A percentile compares a stretch with the other conserved stretches of the same genome.
These are phyloP conservation scores for Pollenia labialis DNA, from an alignment of 2,888 invertebrate species.

Conservation along the genomic window DNA sequence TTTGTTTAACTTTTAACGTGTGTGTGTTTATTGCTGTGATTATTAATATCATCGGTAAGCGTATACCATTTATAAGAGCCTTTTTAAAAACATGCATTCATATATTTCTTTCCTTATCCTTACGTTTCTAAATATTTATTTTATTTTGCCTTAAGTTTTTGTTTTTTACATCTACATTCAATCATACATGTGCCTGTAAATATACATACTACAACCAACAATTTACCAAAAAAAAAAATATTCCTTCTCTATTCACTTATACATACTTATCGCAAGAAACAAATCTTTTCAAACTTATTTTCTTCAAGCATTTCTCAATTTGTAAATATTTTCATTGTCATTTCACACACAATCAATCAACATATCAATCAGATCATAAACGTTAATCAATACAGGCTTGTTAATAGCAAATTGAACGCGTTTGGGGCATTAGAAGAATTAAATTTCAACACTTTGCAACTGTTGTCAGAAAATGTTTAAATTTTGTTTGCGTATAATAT, in stretches of 20 bases:
- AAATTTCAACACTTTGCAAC: background rate
- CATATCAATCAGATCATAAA: constrained; percentile 25
- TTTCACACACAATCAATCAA: constrained; percentile 39
- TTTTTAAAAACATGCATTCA: constrained; percentile 35
- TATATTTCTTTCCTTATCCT: constrained; percentile 29
- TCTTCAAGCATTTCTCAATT: constrained; percentile 25
- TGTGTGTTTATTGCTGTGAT: constrained; percentile 68
- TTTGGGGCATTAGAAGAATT: background rate
- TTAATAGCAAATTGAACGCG: background rate
- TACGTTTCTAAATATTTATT: constrained; percentile 41
- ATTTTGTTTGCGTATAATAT: constrained; percentile 5
- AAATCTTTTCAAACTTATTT: constrained; percentile 7
- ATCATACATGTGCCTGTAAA: constrained; percentile 37
- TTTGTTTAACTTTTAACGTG: constrained; percentile 60
- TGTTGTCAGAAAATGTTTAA: background rate
- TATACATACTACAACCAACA: constrained; percentile 36
- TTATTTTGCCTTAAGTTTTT: constrained; percentile 13
- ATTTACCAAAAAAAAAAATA: background rate
- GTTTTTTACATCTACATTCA: background rate
- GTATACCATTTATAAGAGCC: constrained; percentile 63
- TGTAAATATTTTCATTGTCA: constrained; percentile 47
- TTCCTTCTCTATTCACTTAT: background rate
- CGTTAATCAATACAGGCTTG: constrained; percentile 16
- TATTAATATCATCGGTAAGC: constrained; percentile 69
- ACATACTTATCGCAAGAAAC: background rate